Evolutionary conservation across 1,140 invertebrate genomes (phyloP), one percentile per base, ranked within the genome.

Genomic region (Melitaea cinxia): DNA sequence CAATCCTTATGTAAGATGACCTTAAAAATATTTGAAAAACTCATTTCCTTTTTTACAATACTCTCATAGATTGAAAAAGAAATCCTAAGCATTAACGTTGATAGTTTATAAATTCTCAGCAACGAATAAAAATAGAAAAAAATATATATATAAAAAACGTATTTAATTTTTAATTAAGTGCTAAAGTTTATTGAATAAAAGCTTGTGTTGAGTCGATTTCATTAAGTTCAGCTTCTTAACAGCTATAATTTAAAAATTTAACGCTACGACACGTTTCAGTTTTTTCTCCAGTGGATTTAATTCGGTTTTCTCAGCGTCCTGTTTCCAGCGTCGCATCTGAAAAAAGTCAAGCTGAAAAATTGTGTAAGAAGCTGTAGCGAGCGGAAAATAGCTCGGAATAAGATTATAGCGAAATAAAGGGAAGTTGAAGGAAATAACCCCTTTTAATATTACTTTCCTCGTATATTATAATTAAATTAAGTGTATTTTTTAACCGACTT

Each of bases 331-430:
- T 53, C 56, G 55, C 55, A 7, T 37, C 47, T 17, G 42, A 59
- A 65, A 42, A 65, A 59, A 65, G 63, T 65, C 47, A 50, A 65
- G 56, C 63, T 65, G 47, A 59, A 59, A 65, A 65, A 65, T 65
- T 59, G 47, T 65, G 23, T 52, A 50, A 65, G 47, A 53, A 53
- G 55, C 56, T 54, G 52, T 53, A 65, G 47, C 55, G 37, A 65
- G 56, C 56, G 37, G 63, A 57, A 65, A 65, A 56, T 65, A 65
- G 63, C 47, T 37, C 17, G 23, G 42, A 65, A 65, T 65, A 59
- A 65, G 63, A 65, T 65, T 65, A 65, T 58, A 65, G 35, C 37
- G 35, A 37, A 65, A 65, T 65, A 65, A 65, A 65, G 58, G 47
- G 61, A 56, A 64, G 17, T 56, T 42, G 61, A 39, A 64, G 53